These are phyloP conservation scores for Hippopotamus amphibius DNA, from an alignment of 2,113 vertebrate genomes.

Conservation along the genomic window DNA sequence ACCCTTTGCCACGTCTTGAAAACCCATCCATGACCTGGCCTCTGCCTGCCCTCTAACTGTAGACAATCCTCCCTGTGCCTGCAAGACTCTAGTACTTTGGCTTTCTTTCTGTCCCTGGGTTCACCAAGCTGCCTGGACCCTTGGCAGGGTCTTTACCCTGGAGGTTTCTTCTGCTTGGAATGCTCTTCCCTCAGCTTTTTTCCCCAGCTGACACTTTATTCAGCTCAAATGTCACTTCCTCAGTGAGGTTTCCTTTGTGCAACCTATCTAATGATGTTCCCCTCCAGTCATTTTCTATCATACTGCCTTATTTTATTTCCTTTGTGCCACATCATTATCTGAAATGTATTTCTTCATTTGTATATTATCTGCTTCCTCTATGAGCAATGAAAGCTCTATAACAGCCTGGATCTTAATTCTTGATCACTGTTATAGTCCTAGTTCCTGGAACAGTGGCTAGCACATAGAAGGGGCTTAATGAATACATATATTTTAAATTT, in stretches of 20 bases:
- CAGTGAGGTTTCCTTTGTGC: not conserved
- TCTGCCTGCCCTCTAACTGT: not conserved
- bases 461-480: no score
- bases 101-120: not conserved
- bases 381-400: not conserved
- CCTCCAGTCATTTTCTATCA: not conserved
- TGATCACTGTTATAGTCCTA: no score
- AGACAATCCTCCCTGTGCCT: not conserved
- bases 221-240: not conserved
- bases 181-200: not conserved
- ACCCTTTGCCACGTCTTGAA: not conserved
- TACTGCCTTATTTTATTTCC: not conserved
- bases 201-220: not conserved
- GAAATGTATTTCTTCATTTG: not conserved
- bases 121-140: not conserved
- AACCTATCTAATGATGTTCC: not conserved
- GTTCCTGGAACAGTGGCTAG: no score
- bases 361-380: not conserved
- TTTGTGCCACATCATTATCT: not conserved
- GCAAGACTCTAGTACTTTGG: not conserved
- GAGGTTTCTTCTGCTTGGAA: not conserved
- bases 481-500: no score
- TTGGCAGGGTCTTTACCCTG: not conserved
- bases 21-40: not conserved
- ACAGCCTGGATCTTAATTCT: not conserved